Conservation (phyloP, 2,797 vertebrate species). For the Thamnophis elegans region DNA sequence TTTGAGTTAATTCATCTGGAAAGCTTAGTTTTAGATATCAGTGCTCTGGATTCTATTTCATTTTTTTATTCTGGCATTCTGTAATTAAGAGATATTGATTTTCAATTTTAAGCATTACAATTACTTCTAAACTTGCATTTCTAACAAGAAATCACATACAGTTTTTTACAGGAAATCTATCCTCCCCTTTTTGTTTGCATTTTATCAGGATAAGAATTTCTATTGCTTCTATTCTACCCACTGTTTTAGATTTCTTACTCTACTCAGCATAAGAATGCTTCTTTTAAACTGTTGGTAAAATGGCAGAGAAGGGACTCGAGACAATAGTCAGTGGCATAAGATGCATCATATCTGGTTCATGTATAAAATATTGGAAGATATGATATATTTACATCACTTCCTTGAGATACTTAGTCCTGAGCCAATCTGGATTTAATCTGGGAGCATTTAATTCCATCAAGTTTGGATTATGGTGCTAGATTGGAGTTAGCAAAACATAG, state of each 20-base stretch:
- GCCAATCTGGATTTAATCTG: not conserved
- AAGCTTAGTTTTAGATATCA: conserved; percentile 14
- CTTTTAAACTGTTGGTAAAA: not conserved
- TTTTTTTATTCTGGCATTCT: conserved; percentile 8
- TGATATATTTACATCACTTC: not conserved
- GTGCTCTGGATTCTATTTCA: not conserved
- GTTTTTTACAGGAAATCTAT: not conserved
- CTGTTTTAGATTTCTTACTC: not conserved
- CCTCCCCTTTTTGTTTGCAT: not conserved
- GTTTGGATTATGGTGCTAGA: not conserved
- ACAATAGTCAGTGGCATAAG: not conserved
- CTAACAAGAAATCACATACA: not conserved
- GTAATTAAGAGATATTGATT: not conserved
- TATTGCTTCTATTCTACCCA: not conserved
- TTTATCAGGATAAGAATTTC: not conserved
- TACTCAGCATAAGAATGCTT: not conserved
- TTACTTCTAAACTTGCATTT: not conserved
- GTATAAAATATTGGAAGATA: not conserved
- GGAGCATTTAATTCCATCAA: not conserved
- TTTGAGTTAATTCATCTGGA: conserved; percentile 25
- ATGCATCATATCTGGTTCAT: not conserved
- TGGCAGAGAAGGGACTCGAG: not conserved
- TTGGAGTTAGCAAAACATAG: not conserved
- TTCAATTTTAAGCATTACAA: not conserved
- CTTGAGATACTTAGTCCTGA: not conserved